Evolutionary conservation across 2,113 vertebrate species (phyloP).

Genomic region (zebrafish (Danio rerio)): DNA sequence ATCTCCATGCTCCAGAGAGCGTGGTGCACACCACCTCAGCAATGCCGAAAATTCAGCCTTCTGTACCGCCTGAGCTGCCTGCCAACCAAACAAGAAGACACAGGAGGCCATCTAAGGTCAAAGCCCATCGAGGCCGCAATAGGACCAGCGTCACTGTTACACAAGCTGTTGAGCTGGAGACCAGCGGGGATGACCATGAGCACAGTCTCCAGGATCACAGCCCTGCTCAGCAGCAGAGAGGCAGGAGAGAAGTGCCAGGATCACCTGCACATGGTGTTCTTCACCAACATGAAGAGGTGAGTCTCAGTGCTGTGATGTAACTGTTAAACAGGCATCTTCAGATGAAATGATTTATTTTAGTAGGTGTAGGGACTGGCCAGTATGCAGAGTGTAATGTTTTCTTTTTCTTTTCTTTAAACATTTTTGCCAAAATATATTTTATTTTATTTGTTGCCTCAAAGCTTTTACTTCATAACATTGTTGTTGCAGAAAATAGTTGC

Average conservation of each 20-base stretch:
- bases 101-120: conserved; percentile 71
- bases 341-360: background rate
- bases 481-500: too few species aligned
- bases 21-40: conserved; percentile 32
- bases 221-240: conserved; percentile 60
- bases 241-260: conserved; percentile 63
- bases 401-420: too few species aligned
- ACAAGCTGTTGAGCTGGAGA: background rate
- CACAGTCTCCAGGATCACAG: conserved; percentile 64
- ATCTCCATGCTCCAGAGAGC: conserved; percentile 32
- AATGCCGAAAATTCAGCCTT: background rate
- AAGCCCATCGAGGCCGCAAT: conserved; percentile 73
- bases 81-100: conserved; percentile 72
- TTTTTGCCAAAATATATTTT: too few species aligned
- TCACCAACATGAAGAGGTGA: conserved; percentile 78
- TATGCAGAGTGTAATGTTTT: too few species aligned
- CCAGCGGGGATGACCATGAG: background rate
- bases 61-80: conserved; percentile 24
- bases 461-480: too few species aligned
- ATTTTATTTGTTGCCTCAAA: too few species aligned
- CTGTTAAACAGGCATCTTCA: background rate
- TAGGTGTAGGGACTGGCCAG: too few species aligned
- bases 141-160: conserved; percentile 61
- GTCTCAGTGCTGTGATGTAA: background rate
- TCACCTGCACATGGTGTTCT: conserved; percentile 49